Evolutionary conservation across 2,113 vertebrate genomes (phyloP).

Genomic region (Asarcornis scutulata): DNA sequence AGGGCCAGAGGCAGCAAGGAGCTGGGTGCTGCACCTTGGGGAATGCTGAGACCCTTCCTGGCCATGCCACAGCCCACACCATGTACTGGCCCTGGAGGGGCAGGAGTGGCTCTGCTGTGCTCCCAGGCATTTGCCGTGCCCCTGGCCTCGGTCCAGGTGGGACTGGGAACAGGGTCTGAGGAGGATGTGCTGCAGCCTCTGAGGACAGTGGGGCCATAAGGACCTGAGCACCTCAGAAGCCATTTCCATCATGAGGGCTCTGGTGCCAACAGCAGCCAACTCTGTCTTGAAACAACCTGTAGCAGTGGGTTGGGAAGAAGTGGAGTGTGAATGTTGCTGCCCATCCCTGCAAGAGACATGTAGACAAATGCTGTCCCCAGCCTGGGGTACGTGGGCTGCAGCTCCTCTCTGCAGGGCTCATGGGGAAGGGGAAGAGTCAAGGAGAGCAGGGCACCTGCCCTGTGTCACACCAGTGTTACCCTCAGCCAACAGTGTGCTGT

Average conservation of each 20-base stretch:
- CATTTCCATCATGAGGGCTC: background rate
- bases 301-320: background rate
- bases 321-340: background rate
- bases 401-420: no score
- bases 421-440: background rate
- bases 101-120: background rate
- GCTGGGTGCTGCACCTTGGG: background rate
- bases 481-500: background rate
- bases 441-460: background rate
- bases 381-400: no score
- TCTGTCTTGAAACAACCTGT: background rate
- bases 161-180: background rate
- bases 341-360: background rate
- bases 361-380: background rate
- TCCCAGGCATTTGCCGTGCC: background rate
- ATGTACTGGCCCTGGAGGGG: fast-evolving
- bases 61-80: fast-evolving
- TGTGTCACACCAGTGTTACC: fast-evolving
- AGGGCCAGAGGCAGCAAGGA: background rate
- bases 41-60: background rate
- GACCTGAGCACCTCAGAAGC: background rate
- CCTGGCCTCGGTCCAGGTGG: background rate
- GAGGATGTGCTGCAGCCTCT: background rate
- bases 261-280: background rate
- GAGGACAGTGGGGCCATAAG: background rate